These are phyloP conservation scores for Melangyna quadrimaculata DNA, from an alignment of 2,888 invertebrate species.

Conservation along the genomic window DNA sequence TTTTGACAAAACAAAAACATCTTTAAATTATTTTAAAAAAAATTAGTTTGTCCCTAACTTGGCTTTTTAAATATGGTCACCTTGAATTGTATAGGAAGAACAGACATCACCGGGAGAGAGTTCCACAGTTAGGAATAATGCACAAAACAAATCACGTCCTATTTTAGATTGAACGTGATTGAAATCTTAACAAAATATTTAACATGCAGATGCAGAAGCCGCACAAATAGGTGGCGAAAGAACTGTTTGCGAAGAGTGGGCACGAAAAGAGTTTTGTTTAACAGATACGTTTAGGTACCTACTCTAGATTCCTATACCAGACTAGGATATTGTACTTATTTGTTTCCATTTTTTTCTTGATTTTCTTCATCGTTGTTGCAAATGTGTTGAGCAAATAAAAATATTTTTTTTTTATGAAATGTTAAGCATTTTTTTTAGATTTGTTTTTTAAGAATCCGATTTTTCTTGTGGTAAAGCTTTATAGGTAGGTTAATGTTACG, in stretches of 20 bases:
- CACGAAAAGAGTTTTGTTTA: constrained; percentile 36
- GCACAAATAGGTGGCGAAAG: constrained; percentile 64
- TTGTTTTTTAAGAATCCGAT: neutral
- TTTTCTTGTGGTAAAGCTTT: no score
- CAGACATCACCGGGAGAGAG: no score
- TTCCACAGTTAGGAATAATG: neutral
- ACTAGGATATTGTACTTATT: neutral
- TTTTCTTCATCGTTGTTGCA: neutral
- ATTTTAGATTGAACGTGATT: constrained; percentile 68
- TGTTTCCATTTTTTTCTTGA: neutral
- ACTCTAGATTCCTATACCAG: neutral
- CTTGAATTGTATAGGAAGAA: neutral
- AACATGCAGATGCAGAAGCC: constrained; percentile 59
- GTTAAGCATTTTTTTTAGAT: neutral
- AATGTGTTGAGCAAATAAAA: neutral
- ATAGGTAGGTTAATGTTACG: no score
- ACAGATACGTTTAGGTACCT: neutral
- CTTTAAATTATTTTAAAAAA: no score
- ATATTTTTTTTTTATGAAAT: neutral
- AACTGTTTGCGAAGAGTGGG: constrained; percentile 51
- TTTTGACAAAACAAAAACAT: no score
- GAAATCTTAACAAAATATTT: constrained; percentile 57
- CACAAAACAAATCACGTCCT: constrained; percentile 54
- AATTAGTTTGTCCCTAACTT: no score
- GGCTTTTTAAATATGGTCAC: neutral